Percentiles rank a stretch among this genome's conserved stretches.
These are phyloP conservation scores for Dascillus cervinus DNA, from an alignment of 2,888 invertebrate species.

Conservation along the genomic window DNA sequence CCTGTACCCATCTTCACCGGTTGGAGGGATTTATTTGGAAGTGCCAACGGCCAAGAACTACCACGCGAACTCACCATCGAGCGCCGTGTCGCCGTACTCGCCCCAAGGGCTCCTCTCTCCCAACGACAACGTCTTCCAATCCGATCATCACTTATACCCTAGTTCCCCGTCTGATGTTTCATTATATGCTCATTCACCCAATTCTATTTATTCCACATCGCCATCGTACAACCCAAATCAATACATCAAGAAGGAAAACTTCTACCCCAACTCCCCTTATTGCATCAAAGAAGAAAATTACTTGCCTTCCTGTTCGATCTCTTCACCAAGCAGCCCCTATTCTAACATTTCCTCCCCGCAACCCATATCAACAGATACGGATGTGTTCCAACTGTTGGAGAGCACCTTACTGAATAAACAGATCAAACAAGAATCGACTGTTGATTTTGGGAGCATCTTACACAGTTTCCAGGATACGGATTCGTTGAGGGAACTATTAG, in stretches of 20 bases:
- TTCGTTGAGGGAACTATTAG: conserved; percentile 26
- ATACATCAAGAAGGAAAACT: conserved; percentile 47
- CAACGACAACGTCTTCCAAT: conserved; percentile 46
- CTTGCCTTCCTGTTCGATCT: conserved; percentile 38
- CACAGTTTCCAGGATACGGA: conserved; percentile 45
- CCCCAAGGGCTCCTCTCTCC: conserved; percentile 44
- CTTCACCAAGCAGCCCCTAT: conserved; percentile 50
- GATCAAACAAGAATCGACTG: conserved; percentile 49
- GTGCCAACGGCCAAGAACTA: conserved; percentile 36
- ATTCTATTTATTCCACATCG: conserved; percentile 49
- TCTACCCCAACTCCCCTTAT: conserved; percentile 46
- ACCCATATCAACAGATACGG: conserved; percentile 8
- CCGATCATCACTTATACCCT: conserved; percentile 35
- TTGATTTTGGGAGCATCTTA: conserved; percentile 54
- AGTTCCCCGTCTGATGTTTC: conserved; percentile 45
- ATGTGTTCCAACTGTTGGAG: conserved; percentile 29
- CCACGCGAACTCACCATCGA: conserved; percentile 30
- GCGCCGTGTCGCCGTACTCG: conserved; percentile 38
- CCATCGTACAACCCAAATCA: conserved; percentile 39
- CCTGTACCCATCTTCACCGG: conserved; percentile 14
- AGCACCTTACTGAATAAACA: conserved; percentile 29
- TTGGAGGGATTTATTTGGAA: conserved; percentile 34
- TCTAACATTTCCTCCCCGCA: conserved; percentile 49
- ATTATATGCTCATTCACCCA: conserved; percentile 44
- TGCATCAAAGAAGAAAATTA: conserved; percentile 40